Base-by-base conservation (phyloP, 2,888 invertebrate genomes). In the Cremastinae sp. region DNA sequence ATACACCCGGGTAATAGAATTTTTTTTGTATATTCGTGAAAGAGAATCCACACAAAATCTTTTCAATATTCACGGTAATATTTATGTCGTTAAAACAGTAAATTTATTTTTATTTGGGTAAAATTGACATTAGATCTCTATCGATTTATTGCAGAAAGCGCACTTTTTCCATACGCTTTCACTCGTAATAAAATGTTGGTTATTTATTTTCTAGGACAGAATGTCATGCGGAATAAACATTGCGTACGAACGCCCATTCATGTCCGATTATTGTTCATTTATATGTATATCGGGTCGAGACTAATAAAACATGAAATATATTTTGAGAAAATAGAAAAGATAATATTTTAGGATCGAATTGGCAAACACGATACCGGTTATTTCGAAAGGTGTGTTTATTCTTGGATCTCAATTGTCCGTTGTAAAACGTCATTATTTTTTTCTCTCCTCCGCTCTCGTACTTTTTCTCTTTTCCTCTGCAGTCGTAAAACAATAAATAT, bases 341-440 rank as follows among this genome's bases (percentile, higher is more conserved):
- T 51, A 39, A 56, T 56, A 41, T 14, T 59, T 66, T 49, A 45
- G 35, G 51, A 58, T 58, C 35, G 37, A 65, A 12, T 20, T 55
- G 58, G 9, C 39, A 35, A 72, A 37, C 35, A 37, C 35, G 39
- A 51, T 9, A 49, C 22, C 39, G 62, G 16, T 37, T 7, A 64
- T 47, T 41, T 53, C 43, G n/a, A 28, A 47, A 51, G 10, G n/a
- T 20, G 56, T 20, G 53, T 58, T 28, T 65, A 58, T 51, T 45
- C 41, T 41, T 73, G 28, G 18, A 37, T 51, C 49, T 53, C 41
- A 53, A 61, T 71, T 53, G 39, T 51, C 51, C 75, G 74, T 75
- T 61, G 75, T 83, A 81, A 83, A 82, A 59, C 62, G 64, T 80
- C 79, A 84, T 83, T 80, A 79, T 80, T 78, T 79, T 82, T 80